These are phyloP conservation scores for Agriotes lineatus DNA, from an alignment of 2,888 invertebrate species.

Conservation along the genomic window DNA sequence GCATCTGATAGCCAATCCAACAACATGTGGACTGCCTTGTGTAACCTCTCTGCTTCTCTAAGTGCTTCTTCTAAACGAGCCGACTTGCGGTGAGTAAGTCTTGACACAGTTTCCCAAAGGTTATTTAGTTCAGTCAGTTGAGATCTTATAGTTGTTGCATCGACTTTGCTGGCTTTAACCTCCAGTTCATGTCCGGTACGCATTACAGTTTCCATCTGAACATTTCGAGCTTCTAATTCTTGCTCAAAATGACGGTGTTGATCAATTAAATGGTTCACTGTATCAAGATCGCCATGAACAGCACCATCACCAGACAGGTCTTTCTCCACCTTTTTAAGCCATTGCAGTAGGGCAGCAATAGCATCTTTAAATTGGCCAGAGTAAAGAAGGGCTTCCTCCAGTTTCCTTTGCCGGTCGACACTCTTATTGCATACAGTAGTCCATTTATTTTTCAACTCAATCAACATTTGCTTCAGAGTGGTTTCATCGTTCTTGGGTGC, in stretches of 20 bases:
- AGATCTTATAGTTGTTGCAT: conserved; percentile 78
- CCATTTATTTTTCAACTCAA: conserved; percentile 95
- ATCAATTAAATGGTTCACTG: conserved; percentile 92
- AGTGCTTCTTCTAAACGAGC: conserved; percentile 86
- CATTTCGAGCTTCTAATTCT: conserved; percentile 87
- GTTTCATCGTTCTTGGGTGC: conserved; percentile 93
- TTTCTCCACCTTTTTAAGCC: conserved; percentile 89
- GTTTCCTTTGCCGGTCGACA: conserved; percentile 93
- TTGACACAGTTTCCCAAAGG: conserved; percentile 88
- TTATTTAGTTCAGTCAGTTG: conserved; percentile 86
- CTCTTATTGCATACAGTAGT: conserved; percentile 93
- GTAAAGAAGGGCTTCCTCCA: conserved; percentile 95
- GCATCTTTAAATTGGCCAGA: conserved; percentile 99
- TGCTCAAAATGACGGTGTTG: conserved; percentile 93
- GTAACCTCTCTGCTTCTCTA: conserved; percentile 91
- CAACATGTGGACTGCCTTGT: conserved; percentile 93
- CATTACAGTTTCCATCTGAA: conserved; percentile 92
- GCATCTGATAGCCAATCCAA: conserved; percentile 97
- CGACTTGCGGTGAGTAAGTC: conserved; percentile 82
- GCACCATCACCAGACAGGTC: conserved; percentile 84
- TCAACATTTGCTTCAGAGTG: conserved; percentile 85
- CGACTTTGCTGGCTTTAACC: conserved; percentile 78
- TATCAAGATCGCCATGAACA: conserved; percentile 96
- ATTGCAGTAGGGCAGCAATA: conserved; percentile 91
- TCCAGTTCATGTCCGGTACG: conserved; percentile 92